Conservation (phyloP, 2,797 vertebrate genomes). For the Falco concolor region DNA sequence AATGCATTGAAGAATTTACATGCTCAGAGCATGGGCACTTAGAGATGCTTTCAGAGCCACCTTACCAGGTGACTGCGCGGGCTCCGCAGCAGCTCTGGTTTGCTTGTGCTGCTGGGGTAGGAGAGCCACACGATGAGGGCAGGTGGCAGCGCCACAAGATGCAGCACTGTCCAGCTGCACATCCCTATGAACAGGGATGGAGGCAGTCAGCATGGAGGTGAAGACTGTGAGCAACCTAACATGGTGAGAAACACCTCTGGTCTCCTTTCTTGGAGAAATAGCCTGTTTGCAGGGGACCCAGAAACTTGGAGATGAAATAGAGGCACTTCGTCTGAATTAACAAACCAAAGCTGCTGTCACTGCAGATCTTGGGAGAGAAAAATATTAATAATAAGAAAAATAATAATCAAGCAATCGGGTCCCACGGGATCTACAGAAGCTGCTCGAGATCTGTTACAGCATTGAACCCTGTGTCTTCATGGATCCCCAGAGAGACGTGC, state of each 20-base stretch:
- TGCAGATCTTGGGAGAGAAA: neutral
- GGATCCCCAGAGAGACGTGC: neutral
- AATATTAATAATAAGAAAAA: neutral
- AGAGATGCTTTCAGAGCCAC: neutral
- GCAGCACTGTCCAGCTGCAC: neutral
- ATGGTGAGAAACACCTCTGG: neutral
- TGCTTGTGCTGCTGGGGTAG: neutral
- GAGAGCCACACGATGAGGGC: neutral
- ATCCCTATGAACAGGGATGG: fast-evolving
- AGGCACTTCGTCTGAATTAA: neutral
- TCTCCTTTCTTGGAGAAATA: neutral
- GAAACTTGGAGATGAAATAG: neutral
- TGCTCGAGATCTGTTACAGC: neutral
- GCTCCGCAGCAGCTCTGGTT: neutral
- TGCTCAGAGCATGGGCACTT: neutral
- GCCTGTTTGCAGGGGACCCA: neutral
- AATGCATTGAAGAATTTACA: neutral
- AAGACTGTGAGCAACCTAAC: neutral
- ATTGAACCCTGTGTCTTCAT: neutral
- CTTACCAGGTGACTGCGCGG: neutral
- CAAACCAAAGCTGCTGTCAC: neutral
- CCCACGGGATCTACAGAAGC: neutral
- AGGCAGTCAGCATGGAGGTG: neutral
- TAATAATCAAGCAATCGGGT: neutral
- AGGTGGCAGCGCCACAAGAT: neutral